Conservation (phyloP, 2,888 invertebrate genomes). For the Noctua fimbriata region DNA sequence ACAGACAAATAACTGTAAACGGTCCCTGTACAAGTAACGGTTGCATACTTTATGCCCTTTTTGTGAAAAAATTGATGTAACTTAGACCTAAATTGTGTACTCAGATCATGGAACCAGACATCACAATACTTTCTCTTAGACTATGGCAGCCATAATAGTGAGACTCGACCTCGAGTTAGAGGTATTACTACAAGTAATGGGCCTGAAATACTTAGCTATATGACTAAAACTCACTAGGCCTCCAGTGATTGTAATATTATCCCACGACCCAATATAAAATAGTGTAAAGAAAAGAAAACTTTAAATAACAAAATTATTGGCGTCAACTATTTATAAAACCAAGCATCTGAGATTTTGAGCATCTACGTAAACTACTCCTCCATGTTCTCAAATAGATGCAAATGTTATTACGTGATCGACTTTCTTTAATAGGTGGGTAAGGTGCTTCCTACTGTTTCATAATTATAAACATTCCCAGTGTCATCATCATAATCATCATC, state of each 20-base stretch:
- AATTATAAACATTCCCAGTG: neutral
- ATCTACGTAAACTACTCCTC: neutral
- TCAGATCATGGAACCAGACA: neutral
- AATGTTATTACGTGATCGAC: neutral
- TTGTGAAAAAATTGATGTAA: slow-evolving; percentile 18
- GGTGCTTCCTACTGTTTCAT: neutral
- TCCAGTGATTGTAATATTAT: neutral
- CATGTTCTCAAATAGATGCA: neutral
- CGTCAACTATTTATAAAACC: neutral
- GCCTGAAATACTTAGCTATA: neutral
- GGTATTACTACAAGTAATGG: neutral
- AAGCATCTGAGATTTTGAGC: neutral
- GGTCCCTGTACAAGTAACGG: slow-evolving; percentile 37
- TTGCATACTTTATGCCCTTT: slow-evolving; percentile 25
- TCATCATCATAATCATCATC: neutral
- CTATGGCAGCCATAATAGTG: neutral
- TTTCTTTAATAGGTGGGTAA: neutral
- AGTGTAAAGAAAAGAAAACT: neutral
- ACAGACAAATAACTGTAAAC: slow-evolving; percentile 64
- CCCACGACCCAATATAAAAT: neutral
- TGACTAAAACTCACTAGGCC: neutral
- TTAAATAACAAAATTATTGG: neutral
- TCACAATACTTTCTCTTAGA: neutral
- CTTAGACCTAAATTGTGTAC: slow-evolving; percentile 1
- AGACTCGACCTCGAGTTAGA: neutral